Percentiles rank a stretch among this genome's conserved stretches.
phyloP scores from a whole-genome alignment of 1,140 invertebrate genomes.

The Hylaeus volcanicus region DNA sequence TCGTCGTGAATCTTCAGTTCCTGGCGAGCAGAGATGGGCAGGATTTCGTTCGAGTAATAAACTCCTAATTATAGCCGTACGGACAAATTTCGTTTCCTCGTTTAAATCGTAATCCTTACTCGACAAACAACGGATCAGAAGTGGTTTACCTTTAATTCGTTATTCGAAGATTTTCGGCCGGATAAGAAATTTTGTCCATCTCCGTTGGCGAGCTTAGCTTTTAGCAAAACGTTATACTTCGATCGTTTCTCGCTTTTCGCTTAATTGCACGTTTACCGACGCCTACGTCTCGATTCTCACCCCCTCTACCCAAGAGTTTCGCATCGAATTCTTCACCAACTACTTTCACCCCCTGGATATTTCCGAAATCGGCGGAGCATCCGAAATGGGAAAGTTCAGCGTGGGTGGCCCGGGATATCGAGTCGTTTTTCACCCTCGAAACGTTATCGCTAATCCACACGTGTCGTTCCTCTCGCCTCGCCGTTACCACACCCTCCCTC shows the following conservation, averaged over 20 bases:
- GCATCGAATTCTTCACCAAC: no score
- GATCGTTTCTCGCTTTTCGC: background rate
- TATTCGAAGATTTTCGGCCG: no score
- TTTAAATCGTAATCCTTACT: no score
- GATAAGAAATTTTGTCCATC: no score
- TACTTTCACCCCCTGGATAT: background rate
- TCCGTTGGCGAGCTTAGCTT: constrained; percentile 16
- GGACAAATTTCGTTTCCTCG: no score
- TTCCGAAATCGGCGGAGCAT: background rate
- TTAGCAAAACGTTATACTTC: background rate
- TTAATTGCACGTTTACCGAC: constrained; percentile 11
- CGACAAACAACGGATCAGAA: no score
- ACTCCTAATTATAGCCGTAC: no score
- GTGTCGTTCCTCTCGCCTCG: background rate
- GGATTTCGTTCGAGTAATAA: no score
- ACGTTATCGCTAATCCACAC: background rate
- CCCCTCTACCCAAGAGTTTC: background rate
- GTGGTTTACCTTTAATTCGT: no score
- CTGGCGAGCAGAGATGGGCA: background rate
- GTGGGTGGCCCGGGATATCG: constrained; percentile 69
- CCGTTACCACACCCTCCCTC: background rate
- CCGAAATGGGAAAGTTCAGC: constrained; percentile 14
- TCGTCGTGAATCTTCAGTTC: constrained; percentile 23
- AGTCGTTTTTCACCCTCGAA: constrained; percentile 8
- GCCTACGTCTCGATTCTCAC: background rate